Conservation (phyloP, 2,888 invertebrate species). For the Adela reaumurella region DNA sequence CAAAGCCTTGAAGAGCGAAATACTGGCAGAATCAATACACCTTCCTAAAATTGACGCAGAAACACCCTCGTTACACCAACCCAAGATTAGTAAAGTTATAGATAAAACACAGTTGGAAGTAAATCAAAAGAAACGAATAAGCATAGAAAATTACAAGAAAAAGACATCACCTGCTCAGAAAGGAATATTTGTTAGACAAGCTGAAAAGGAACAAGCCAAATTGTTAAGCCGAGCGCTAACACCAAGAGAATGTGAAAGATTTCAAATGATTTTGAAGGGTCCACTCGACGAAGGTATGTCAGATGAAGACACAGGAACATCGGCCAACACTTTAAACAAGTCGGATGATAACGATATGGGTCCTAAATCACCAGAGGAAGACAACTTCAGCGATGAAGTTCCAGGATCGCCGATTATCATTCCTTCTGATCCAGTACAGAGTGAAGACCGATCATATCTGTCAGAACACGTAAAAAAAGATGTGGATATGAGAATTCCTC, state of each 20-base stretch:
- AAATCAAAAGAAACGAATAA: constrained; percentile 39
- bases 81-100: constrained; percentile 38
- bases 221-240: constrained; percentile 35
- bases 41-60: constrained; percentile 21
- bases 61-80: constrained; percentile 39
- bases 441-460: constrained; percentile 1
- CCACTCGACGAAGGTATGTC: constrained; percentile 26
- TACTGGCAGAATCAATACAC: constrained; percentile 31
- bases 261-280: constrained; percentile 30
- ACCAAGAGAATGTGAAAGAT: constrained; percentile 47
- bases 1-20: constrained; percentile 47
- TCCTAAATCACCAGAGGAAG: constrained; percentile 40
- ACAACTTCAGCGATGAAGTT: constrained; percentile 19
- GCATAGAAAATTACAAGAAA: constrained; percentile 46
- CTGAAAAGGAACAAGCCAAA: constrained; percentile 4
- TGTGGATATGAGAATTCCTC: constrained; percentile 31
- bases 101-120: constrained; percentile 21
- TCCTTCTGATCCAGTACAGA: constrained; percentile 34
- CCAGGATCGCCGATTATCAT: constrained; percentile 33
- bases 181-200: background rate
- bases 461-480: constrained; percentile 24
- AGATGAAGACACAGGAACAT: constrained; percentile 24
- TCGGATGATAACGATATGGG: constrained; percentile 26
- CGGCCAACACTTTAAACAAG: constrained; percentile 14
- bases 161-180: constrained; percentile 19